Evolutionary conservation across 2,797 vertebrate genomes (phyloP), one percentile per base, ranked within the genome.

Genomic region (Leptoclinus maculatus): DNA sequence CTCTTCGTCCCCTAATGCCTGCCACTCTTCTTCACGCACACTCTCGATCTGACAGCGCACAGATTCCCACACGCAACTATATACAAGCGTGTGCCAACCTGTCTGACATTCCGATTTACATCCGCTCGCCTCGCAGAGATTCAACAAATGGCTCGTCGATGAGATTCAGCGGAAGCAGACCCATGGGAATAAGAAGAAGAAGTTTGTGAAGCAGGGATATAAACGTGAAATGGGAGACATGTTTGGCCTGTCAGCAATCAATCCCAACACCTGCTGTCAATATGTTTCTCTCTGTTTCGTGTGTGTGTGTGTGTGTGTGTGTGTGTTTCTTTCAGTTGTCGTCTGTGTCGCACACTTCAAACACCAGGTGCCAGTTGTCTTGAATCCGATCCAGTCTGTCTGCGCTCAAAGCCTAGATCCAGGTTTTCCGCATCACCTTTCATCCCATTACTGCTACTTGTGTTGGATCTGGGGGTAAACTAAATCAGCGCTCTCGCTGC

Each of bases 391-490:
- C 87, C 90, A 66, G 59, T 47, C 39, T 17, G 25, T 5, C 11
- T 23, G 0, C 5, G 2, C 11, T 43, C n/a, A 4, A 32, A 73
- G 60, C 66, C 32, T 14, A 2, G 14, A 21, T 78, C 91, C 93
- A 10, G 41, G 89, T 91, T 92, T 93, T 90, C 77, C 68, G 4
- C n/a, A n/a, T 81, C 70, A 70, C 86, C 78, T 63, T 80, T 83
- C 59, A 81, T 88, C 76, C 70, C 72, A 87, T 92, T 85, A 86
- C 71, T 71, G 80, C 75, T 73, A 49, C 80, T 79, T 77, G 69
- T 78, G 76, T 82, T 82, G 77, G 78, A 78, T 88, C 59, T 69
- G 57, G 34, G 68, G 80, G 71, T 41, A 41, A 54, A 80, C 77
- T 78, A 86, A 87, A 91, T 92, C 87, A 84, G 23, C 80, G 66